A percentile compares a stretch with the other conserved stretches of the same genome.
These are phyloP conservation scores for Capitella teleta DNA, from an alignment of 1,140 invertebrate species.

Conservation along the genomic window DNA sequence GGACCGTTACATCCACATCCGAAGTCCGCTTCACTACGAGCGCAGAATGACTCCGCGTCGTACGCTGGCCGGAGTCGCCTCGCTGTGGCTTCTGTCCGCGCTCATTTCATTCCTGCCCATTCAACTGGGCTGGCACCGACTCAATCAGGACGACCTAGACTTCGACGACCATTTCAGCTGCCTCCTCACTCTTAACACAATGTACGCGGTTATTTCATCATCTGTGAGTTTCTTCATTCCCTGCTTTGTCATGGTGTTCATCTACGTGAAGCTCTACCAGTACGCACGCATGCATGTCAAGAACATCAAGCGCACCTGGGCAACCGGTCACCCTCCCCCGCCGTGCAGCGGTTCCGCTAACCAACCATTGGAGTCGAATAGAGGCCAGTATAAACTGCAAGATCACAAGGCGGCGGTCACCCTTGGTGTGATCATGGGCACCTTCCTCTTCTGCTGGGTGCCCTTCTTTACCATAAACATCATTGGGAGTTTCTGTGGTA, in stretches of 20 bases:
- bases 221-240: constrained; percentile 95
- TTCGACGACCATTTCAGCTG: constrained; percentile 16
- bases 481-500: constrained; percentile 55
- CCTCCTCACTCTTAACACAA: constrained; percentile 54
- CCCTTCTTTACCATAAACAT: constrained; percentile 92
- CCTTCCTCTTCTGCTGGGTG: constrained; percentile 85
- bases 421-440: constrained; percentile 79
- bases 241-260: constrained; percentile 85
- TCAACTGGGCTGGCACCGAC: constrained; percentile 70
- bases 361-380: constrained; percentile 34
- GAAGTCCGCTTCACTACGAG: constrained; percentile 92
- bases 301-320: constrained; percentile 59
- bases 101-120: constrained; percentile 95
- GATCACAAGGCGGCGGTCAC: constrained; percentile 95
- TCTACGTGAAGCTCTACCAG: constrained; percentile 71
- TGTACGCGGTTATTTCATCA: constrained; percentile 91
- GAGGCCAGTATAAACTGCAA: constrained; percentile 51
- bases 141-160: constrained; percentile 28
- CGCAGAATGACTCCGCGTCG: constrained; percentile 75
- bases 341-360: constrained; percentile 52
- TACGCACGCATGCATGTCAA: constrained; percentile 96
- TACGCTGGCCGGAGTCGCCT: constrained; percentile 75
- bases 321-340: constrained; percentile 46
- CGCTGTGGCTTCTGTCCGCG: constrained; percentile 87
- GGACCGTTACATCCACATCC: constrained; percentile 96